phyloP scores from a whole-genome alignment of 2,113 vertebrate genomes.

The Entelurus aequoreus region DNA sequence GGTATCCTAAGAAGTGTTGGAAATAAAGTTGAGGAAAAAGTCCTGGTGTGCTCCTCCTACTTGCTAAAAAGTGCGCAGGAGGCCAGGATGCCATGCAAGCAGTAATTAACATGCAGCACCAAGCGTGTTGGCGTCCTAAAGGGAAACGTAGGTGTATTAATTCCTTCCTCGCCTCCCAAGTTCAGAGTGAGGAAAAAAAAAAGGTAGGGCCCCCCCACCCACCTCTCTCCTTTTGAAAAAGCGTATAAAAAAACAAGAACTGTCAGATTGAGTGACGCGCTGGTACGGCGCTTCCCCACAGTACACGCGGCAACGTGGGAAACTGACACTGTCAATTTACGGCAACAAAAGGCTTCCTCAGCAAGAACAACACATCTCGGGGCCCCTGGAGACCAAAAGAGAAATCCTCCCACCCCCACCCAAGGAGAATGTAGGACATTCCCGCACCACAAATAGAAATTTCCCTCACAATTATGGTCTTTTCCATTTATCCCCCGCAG shows the following conservation, averaged over 20 bases:
- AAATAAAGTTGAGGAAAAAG: constrained; percentile 47
- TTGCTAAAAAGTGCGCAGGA: constrained; percentile 34
- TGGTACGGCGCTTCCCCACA: constrained; percentile 60
- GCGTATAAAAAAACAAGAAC: constrained; percentile 55
- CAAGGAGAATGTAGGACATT: constrained; percentile 72
- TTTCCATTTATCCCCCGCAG: constrained; percentile 62
- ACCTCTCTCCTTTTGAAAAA: constrained; percentile 27
- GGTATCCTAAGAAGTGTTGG: no score
- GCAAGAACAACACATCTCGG: constrained; percentile 57
- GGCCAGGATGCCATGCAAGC: constrained; percentile 53
- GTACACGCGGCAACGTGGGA: constrained; percentile 68
- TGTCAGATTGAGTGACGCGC: constrained; percentile 67
- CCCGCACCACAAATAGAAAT: constrained; percentile 67
- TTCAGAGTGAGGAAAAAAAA: constrained; percentile 56
- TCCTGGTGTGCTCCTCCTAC: constrained; percentile 34
- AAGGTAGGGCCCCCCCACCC: constrained; percentile 44
- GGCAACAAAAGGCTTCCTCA: constrained; percentile 72
- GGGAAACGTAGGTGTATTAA: constrained; percentile 69
- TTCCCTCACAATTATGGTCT: constrained; percentile 66
- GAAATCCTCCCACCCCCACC: constrained; percentile 60
- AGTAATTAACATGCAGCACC: constrained; percentile 65
- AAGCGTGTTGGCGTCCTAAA: constrained; percentile 61
- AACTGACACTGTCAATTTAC: constrained; percentile 75
- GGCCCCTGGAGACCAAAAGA: constrained; percentile 64
- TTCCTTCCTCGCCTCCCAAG: constrained; percentile 63